Percentiles rank a stretch among this genome's conserved stretches.
phyloP scores from a whole-genome alignment of 2,113 vertebrate species.

The Osmerus eperlanus region DNA sequence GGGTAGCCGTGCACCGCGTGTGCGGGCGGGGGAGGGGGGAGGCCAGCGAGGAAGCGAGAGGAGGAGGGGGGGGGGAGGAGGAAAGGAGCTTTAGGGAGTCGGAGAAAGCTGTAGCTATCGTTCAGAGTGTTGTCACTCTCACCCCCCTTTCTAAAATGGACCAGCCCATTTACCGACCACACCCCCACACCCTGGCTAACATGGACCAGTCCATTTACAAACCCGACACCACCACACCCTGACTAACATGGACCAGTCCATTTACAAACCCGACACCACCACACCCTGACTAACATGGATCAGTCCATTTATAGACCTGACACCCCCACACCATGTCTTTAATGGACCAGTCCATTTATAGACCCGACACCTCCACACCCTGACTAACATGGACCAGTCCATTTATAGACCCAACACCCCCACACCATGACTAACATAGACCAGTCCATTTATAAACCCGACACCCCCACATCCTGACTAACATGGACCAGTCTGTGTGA shows the following conservation, averaged over 20 bases:
- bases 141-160: conserved; percentile 35
- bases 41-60: conserved; percentile 14
- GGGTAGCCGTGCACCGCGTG: conserved; percentile 75
- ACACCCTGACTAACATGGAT: not conserved
- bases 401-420: not conserved
- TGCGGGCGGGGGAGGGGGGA: conserved; percentile 58
- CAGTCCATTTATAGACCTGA: too few relatives aligned
- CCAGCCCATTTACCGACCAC: conserved; percentile 8
- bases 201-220: too few relatives aligned
- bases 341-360: too few relatives aligned
- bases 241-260: too few relatives aligned
- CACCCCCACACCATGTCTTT: too few relatives aligned
- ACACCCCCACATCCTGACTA: not conserved
- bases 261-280: not conserved
- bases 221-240: not conserved
- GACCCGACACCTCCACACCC: conserved; percentile 3
- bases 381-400: conserved; percentile 20
- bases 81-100: conserved; percentile 70
- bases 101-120: conserved; percentile 41
- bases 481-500: not conserved
- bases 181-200: too few relatives aligned
- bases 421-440: too few relatives aligned
- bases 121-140: conserved; percentile 57
- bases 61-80: conserved; percentile 46
- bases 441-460: not conserved